phyloP scores from a whole-genome alignment of 2,797 vertebrate genomes.

The Eospalax fontanierii region DNA sequence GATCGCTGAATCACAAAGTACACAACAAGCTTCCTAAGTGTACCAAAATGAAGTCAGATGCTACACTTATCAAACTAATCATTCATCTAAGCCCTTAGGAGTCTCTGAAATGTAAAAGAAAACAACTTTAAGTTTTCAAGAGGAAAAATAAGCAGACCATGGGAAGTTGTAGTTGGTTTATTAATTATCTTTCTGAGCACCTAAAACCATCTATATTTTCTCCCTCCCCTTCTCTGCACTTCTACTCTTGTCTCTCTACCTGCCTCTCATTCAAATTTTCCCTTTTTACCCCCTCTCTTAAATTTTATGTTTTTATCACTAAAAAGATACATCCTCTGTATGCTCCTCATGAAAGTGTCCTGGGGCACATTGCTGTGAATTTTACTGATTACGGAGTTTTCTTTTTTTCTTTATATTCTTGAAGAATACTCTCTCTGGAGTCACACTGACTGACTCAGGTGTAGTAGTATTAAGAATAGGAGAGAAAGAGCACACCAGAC shows the following conservation, averaged over 20 bases:
- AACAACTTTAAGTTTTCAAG: background rate
- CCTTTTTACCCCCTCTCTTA: constrained; percentile 1
- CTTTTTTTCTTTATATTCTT: constrained; percentile 24
- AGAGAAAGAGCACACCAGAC: background rate
- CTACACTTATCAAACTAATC: background rate
- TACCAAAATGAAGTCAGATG: background rate
- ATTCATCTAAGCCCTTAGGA: constrained; percentile 18
- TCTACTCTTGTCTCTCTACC: background rate
- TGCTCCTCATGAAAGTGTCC: background rate
- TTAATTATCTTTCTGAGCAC: background rate
- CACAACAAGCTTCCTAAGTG: background rate
- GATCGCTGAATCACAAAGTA: constrained; percentile 34
- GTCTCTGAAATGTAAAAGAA: constrained; percentile 28
- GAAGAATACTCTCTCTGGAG: constrained; percentile 20
- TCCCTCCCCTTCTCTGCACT: background rate
- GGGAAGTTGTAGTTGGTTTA: background rate
- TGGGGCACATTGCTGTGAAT: background rate
- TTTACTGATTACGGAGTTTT: background rate
- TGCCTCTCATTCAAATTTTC: background rate
- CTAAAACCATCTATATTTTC: background rate
- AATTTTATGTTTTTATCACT: constrained; percentile 64
- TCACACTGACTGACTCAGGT: constrained; percentile 51
- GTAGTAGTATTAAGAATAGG: background rate
- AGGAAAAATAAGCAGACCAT: background rate
- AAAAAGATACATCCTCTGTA: constrained; percentile 44